Evolutionary conservation across 2,797 vertebrate species (phyloP).

Genomic region (Semaprochilodus insignis): DNA sequence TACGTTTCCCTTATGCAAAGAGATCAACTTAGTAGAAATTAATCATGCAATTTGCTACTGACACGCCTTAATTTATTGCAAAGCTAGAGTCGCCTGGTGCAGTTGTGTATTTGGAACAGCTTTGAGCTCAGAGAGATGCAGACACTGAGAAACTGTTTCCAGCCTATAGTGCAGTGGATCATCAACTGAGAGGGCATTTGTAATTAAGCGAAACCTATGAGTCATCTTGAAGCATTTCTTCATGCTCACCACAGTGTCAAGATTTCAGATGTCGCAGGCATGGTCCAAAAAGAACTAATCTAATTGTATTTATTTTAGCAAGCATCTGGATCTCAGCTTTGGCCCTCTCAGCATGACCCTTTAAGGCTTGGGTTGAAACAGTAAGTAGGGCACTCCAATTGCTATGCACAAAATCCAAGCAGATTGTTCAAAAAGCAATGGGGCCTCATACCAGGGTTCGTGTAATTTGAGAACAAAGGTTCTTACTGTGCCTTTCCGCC

Average conservation of each 20-base stretch:
- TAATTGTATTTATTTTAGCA: slow-evolving; percentile 15
- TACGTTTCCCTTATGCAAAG: not conserved
- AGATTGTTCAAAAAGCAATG: not conserved
- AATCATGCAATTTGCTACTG: not conserved
- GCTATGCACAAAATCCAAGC: not conserved
- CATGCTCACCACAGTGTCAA: slow-evolving; percentile 23
- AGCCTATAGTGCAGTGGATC: slow-evolving; percentile 8
- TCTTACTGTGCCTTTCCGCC: not conserved
- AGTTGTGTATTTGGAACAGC: not conserved
- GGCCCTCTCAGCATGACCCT: not conserved
- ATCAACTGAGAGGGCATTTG: slow-evolving; percentile 4
- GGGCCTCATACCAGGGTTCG: not conserved
- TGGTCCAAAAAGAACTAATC: slow-evolving; percentile 24
- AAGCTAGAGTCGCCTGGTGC: not conserved
- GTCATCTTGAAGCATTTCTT: slow-evolving; percentile 43
- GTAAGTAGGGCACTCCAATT: slow-evolving; percentile 10
- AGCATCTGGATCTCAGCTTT: slow-evolving; percentile 14
- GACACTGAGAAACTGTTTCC: slow-evolving; percentile 32
- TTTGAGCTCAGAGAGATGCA: not conserved
- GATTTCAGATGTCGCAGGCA: slow-evolving; percentile 5
- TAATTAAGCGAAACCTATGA: slow-evolving; percentile 32
- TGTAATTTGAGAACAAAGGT: not conserved
- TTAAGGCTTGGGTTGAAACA: slow-evolving; percentile 14
- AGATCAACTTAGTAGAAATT: not conserved
- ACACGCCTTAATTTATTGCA: not conserved